Base-by-base conservation (phyloP, 2,888 invertebrate species). In the Penaeus monodon region DNA sequence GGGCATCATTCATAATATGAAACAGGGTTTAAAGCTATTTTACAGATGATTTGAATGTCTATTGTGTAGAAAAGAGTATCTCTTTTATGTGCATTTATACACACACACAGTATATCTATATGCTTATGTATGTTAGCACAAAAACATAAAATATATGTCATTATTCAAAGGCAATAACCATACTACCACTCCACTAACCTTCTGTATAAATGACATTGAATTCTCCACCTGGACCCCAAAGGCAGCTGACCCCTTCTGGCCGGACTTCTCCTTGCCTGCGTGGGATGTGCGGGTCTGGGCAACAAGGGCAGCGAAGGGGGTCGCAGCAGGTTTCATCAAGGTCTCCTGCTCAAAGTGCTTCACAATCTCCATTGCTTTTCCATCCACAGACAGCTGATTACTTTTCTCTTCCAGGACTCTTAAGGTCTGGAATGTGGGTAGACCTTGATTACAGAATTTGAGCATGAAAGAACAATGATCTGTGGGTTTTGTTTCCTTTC, bases 241-340 rank as follows among this genome's bases (percentile, higher is more conserved):
- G 10, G 79, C 73, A 20, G 86, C 83, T 8, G 83, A 77, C 6
- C 77, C 86, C 65, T 64, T 49, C 70, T 79, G 79, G 24, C 70
- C 38, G 70, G 63, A 44, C 63, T 83, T 44, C 27, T 44, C 49
- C 29, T 79, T 57, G 10, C n/a, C 66, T 8, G 33, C 57, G 29
- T 83, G 64, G 65, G 83, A 27, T 0, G 73, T 70, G 22, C 74
- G 64, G 10, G 70, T 79, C 64, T 82, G 70, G 38, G 86, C 83
- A 29, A 87, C 33, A 44, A 87, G 86, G 29, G 86, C 79, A 12
- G 83, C 68, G 24, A 87, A 87, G 7, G 86, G 86, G 24, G 86
- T 87, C 8, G 77, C 68, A 10, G 78, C 70, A 29, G 78, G 66
- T 22, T 7, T 57, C 2, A 76, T 81, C 27, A 74, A 74, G 20